Evolutionary conservation across 1,140 invertebrate genomes (phyloP).

Genomic region (Zaprionus lachaisei): DNA sequence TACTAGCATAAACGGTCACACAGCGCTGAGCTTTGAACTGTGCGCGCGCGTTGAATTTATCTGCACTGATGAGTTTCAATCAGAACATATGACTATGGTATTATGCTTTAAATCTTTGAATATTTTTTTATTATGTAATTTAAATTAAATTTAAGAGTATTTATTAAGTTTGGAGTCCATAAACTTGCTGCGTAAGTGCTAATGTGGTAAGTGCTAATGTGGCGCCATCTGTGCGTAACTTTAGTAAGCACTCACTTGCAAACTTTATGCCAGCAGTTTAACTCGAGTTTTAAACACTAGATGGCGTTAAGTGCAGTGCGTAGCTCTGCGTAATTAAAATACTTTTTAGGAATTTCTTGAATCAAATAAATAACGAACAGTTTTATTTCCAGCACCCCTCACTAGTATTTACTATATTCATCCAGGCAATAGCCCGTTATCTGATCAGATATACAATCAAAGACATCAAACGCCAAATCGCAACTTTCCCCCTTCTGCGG

Average conservation of each 20-base stretch:
- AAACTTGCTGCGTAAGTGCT: not conserved
- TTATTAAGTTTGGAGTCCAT: not conserved
- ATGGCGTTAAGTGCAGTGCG: not conserved
- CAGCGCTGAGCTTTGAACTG: not conserved
- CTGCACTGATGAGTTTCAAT: not conserved
- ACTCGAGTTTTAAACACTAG: not conserved
- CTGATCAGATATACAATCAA: slow-evolving; percentile 90
- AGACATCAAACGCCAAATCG: slow-evolving; percentile 90
- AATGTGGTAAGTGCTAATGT: not conserved
- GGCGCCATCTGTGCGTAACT: slow-evolving; percentile 29
- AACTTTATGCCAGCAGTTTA: not conserved
- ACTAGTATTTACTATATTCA: slow-evolving; percentile 73
- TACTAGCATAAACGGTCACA: slow-evolving; percentile 12
- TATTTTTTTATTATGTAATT: not conserved
- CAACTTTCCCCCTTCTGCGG: slow-evolving; percentile 88
- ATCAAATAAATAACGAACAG: not conserved
- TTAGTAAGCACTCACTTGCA: not conserved
- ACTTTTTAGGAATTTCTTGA: not conserved
- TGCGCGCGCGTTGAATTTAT: not conserved
- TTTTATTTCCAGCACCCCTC: not conserved
- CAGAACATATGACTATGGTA: not conserved
- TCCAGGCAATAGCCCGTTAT: slow-evolving; percentile 88
- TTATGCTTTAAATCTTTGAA: not conserved
- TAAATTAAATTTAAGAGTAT: not conserved
- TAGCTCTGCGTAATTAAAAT: not conserved